These are phyloP conservation scores for Tautogolabrus adspersus DNA, from an alignment of 2,113 vertebrate species.

Conservation along the genomic window DNA sequence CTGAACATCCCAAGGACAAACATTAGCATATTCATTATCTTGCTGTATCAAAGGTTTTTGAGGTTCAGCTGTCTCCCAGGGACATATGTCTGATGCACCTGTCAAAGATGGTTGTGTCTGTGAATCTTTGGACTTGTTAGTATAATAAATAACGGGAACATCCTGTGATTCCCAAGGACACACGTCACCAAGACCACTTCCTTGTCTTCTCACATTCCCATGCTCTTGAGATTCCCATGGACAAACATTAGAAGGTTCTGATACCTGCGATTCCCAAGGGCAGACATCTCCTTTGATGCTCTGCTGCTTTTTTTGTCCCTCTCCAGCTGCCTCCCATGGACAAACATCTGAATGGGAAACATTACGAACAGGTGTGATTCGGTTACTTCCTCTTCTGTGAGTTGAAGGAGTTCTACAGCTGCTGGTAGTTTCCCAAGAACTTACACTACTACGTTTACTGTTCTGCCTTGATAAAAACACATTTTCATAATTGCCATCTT, in stretches of 20 bases:
- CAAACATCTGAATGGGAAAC: constrained; percentile 71
- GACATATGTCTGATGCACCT: constrained; percentile 40
- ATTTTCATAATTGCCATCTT: constrained; percentile 70
- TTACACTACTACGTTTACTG: constrained; percentile 70
- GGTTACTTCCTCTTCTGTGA: constrained; percentile 72
- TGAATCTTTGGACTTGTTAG: constrained; percentile 30
- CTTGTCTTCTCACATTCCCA: constrained; percentile 33
- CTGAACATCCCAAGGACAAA: constrained; percentile 74
- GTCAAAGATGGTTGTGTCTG: constrained; percentile 48
- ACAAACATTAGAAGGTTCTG: constrained; percentile 53
- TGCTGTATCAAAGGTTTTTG: constrained; percentile 44
- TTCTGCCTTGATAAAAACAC: constrained; percentile 74
- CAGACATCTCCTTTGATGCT: constrained; percentile 73
- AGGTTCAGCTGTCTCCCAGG: constrained; percentile 67
- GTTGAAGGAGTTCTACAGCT: constrained; percentile 79
- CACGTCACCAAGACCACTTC: constrained; percentile 26
- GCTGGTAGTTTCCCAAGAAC: constrained; percentile 72
- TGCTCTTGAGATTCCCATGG: constrained; percentile 73
- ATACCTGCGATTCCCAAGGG: constrained; percentile 48
- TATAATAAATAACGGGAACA: constrained; percentile 33
- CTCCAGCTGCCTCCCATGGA: constrained; percentile 74
- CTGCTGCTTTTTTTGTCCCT: constrained; percentile 50
- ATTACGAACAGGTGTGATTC: constrained; percentile 57
- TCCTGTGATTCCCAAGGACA: constrained; percentile 64
- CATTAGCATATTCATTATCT: constrained; percentile 59